Evolutionary conservation across 2,888 invertebrate species (phyloP).

Genomic region (Drosophila melanocephala): DNA sequence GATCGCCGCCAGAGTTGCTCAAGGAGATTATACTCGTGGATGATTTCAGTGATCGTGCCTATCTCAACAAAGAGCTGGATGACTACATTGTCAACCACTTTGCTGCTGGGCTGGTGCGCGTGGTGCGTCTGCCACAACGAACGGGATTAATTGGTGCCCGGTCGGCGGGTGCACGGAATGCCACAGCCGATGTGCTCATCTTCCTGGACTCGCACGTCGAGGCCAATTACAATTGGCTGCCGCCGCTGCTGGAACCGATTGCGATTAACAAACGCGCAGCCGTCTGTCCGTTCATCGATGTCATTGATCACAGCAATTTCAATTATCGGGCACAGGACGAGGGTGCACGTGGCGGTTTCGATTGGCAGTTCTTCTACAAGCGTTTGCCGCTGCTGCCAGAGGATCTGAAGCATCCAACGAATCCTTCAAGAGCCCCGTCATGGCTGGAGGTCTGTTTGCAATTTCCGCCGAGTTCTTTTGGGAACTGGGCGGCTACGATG

Average conservation of each 20-base stretch:
- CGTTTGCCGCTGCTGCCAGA: slow-evolving; percentile 90
- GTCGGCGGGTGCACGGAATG: slow-evolving; percentile 92
- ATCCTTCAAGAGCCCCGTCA: slow-evolving; percentile 92
- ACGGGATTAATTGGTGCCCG: slow-evolving; percentile 96
- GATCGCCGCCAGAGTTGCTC: slow-evolving; percentile 93
- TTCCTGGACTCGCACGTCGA: slow-evolving; percentile 97
- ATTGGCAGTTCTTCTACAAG: slow-evolving; percentile 99
- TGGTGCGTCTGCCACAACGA: slow-evolving; percentile 90
- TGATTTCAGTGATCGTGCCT: slow-evolving; percentile 93
- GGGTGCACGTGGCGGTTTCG: slow-evolving; percentile 97
- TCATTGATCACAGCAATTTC: slow-evolving; percentile 96
- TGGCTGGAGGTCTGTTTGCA: slow-evolving; percentile 99
- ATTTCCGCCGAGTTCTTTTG: slow-evolving; percentile 97
- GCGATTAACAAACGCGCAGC: slow-evolving; percentile 93
- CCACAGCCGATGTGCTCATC: slow-evolving; percentile 92
- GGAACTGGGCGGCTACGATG: slow-evolving; percentile 98
- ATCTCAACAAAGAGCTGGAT: slow-evolving; percentile 90
- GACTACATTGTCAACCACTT: slow-evolving; percentile 90
- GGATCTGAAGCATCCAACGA: slow-evolving; percentile 80
- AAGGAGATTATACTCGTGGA: slow-evolving; percentile 96
- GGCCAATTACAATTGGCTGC: slow-evolving; percentile 96
- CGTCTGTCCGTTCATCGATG: slow-evolving; percentile 98
- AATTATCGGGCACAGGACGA: slow-evolving; percentile 97
- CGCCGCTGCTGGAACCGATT: slow-evolving; percentile 96
- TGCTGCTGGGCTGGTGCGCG: slow-evolving; percentile 88